Conservation (phyloP, 2,797 vertebrate genomes). For the Bradypus variegatus region DNA sequence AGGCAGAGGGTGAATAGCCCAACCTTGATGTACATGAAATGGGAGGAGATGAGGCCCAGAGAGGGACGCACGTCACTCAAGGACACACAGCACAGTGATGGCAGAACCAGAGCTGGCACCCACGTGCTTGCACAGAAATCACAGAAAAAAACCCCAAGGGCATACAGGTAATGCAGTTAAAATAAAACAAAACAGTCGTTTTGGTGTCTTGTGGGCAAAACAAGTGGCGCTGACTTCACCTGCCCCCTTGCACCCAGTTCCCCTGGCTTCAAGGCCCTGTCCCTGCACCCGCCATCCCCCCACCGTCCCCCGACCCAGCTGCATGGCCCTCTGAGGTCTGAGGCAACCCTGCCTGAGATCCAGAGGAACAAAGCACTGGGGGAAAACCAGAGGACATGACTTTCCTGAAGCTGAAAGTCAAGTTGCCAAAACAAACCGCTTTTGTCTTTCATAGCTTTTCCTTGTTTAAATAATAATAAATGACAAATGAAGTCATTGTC, state of each 20-base stretch:
- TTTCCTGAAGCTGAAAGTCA: conserved; percentile 37
- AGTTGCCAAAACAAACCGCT: conserved; percentile 66
- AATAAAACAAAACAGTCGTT: background rate
- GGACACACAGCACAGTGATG: accelerated
- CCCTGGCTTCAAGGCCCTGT: too few relatives aligned
- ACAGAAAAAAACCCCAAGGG: background rate
- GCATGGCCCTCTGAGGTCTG: background rate
- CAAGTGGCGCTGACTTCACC: background rate
- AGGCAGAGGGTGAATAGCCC: background rate
- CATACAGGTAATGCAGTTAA: too few relatives aligned
- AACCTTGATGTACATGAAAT: accelerated
- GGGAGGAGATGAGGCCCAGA: background rate
- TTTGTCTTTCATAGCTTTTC: conserved; percentile 52
- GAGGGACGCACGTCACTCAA: accelerated
- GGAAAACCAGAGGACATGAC: background rate
- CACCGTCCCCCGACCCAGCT: accelerated
- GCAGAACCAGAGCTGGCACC: background rate
- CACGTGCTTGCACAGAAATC: background rate
- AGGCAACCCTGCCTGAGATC: background rate
- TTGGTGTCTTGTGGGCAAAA: conserved; percentile 7
- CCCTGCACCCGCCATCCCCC: too few relatives aligned
- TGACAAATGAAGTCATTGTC: conserved; percentile 52
- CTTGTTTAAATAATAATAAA: conserved; percentile 61
- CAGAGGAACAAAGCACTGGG: background rate
- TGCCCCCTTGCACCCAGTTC: background rate